phyloP scores from a whole-genome alignment of 2,113 vertebrate species.

The Falco punctatus region DNA sequence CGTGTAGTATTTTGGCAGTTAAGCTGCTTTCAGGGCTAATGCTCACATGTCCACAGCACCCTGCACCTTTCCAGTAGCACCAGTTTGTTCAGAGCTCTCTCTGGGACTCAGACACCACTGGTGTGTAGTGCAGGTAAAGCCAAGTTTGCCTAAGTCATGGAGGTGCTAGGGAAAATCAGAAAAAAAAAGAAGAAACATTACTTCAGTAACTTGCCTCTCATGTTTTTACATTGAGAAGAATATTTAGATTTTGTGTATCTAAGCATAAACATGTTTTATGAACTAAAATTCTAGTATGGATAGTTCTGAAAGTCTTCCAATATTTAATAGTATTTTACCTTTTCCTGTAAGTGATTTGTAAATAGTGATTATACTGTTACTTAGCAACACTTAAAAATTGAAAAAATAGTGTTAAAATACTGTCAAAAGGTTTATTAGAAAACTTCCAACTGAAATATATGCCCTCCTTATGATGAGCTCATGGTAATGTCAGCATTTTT shows the following conservation, averaged over 20 bases:
- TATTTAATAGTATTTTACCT: conserved; percentile 6
- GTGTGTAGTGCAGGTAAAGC: neutral
- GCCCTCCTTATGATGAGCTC: neutral
- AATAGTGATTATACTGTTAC: neutral
- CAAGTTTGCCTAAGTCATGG: neutral
- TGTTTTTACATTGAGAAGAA: conserved; percentile 27
- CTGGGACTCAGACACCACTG: neutral
- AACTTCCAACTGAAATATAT: neutral
- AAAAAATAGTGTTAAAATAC: neutral
- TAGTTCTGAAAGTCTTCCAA: neutral
- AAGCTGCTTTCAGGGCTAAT: neutral
- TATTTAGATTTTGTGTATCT: neutral
- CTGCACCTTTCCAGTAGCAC: neutral
- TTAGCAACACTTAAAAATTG: neutral
- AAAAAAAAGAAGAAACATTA: neutral
- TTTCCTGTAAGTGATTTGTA: neutral
- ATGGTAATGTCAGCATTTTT: conserved; percentile 48
- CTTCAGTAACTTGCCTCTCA: neutral
- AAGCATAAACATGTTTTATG: neutral
- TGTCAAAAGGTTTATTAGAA: neutral
- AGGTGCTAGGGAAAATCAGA: neutral
- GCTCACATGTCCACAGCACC: neutral
- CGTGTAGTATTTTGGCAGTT: neutral
- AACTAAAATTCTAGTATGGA: neutral
- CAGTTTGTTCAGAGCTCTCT: neutral